Evolutionary conservation across 2,888 invertebrate genomes (phyloP).

Genomic region (Drosophila parthenogenetica): DNA sequence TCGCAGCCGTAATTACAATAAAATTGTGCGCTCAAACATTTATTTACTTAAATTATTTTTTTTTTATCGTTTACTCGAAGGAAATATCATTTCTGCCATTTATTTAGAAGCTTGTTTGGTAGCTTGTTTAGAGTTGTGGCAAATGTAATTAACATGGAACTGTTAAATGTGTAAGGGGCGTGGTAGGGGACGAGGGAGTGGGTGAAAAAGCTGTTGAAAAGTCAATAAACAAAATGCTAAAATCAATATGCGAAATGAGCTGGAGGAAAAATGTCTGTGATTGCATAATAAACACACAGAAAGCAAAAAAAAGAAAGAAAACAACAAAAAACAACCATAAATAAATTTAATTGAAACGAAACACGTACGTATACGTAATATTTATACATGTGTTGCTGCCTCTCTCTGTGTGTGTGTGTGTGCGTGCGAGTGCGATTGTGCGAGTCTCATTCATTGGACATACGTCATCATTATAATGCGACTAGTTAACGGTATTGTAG

Average conservation of each 20-base stretch:
- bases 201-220: constrained; percentile 37
- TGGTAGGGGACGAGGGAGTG: background rate
- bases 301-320: background rate
- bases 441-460: constrained; percentile 36
- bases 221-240: constrained; percentile 74
- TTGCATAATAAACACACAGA: constrained; percentile 73
- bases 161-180: constrained; percentile 43
- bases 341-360: constrained; percentile 68
- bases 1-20: constrained; percentile 74
- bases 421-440: constrained; percentile 30
- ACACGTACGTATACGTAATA: constrained; percentile 58
- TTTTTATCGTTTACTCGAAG: constrained; percentile 21
- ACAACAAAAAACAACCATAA: constrained; percentile 26
- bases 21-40: constrained; percentile 63
- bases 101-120: constrained; percentile 22
- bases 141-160: constrained; percentile 56
- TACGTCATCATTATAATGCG: constrained; percentile 68
- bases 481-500: constrained; percentile 42
- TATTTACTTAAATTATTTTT: constrained; percentile 5
- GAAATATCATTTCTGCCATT: constrained; percentile 28
- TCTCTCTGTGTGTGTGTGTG: constrained; percentile 4
- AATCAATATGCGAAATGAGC: constrained; percentile 59
- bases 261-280: constrained; percentile 59
- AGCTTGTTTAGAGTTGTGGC: constrained; percentile 33
- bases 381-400: constrained; percentile 8